Conservation (phyloP, 2,888 invertebrate species). For the Drosophila longiperda region DNA sequence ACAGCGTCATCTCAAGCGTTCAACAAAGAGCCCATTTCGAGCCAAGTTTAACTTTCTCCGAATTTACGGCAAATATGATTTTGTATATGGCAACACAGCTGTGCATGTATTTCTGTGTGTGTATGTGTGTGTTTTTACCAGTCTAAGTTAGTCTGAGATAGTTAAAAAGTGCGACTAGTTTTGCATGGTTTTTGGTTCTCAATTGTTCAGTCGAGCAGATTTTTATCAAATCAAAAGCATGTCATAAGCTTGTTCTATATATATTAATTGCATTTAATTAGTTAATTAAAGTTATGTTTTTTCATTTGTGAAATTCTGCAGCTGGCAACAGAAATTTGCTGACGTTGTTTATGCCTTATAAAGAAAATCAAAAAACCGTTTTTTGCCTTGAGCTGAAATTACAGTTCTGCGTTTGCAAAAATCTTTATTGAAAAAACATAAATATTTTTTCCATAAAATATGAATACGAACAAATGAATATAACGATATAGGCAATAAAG, state of each 20-base stretch:
- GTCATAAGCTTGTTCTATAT: conserved; percentile 12
- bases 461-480: not conserved
- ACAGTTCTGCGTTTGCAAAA: not conserved
- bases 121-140: conserved; percentile 3
- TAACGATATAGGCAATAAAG: not conserved
- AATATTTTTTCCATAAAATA: not conserved
- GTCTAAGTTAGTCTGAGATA: conserved; percentile 16
- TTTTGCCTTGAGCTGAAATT: not conserved
- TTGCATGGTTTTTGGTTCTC: not conserved
- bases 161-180: conserved; percentile 15
- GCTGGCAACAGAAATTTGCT: not conserved
- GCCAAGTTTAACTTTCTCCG: conserved; percentile 43
- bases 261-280: conserved; percentile 10
- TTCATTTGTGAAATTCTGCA: not conserved
- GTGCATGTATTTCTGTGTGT: not conserved
- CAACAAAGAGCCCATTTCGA: conserved; percentile 32
- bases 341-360: not conserved
- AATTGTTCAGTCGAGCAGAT: conserved; percentile 3
- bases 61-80: conserved; percentile 34
- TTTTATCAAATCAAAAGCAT: conserved; percentile 2
- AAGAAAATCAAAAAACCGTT: not conserved
- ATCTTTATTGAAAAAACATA: not conserved
- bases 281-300: not conserved
- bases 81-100: conserved; percentile 14
- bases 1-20: conserved; percentile 42